Evolutionary conservation across 2,113 vertebrate genomes (phyloP), one percentile per base, ranked within the genome.

Genomic region (Mastomys natalensis): DNA sequence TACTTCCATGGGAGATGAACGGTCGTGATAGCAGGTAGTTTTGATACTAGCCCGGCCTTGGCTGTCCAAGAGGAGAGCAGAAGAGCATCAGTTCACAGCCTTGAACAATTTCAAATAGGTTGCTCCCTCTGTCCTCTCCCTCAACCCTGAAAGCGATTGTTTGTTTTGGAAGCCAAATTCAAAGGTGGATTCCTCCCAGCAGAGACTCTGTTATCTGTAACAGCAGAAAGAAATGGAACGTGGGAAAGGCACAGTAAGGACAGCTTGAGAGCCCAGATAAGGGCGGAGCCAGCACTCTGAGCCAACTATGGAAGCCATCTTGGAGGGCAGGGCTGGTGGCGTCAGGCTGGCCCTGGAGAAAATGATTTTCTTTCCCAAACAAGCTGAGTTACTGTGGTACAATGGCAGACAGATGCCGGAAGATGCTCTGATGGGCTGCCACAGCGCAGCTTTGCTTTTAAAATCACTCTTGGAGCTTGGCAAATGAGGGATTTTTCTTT

Each of bases 231-330:
- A 74, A 40, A 13, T 40, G 82, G 77, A n/a, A 13, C 48, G 40
- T 40, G 53, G 43, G 10, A 11, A 29, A 74, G 24, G 64, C 72
- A 0, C 2, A 7, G 40, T 48, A 26, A 22, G 45, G 70, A 45
- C 0, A 62, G 62, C 92, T 77, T 73, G 81, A 45, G 70, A 21
- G 60, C 87, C 21, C 55, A 84, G 96, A 91, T 94, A 96, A 94
- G 86, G 26, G 62, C 37, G 76, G 62, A 40, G 80, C 19, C 66
- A 40, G 37, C 12, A 4, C 58, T 70, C 60, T 37, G 29, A 43
- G 43, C 15, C 58, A 43, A 43, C 74, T 89, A 3, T 1, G 2
- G 21, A 48, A 74, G 19, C 24, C 43, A 55, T 11, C 55, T 26
- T 5, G 31, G n/a, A 22, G 7, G n/a, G 37, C 43, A 22, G 40